A percentile compares a stretch with the other conserved stretches of the same genome.
Evolutionary conservation across 2,797 vertebrate genomes (phyloP).

Genomic region (Silurus lanzhouensis): DNA sequence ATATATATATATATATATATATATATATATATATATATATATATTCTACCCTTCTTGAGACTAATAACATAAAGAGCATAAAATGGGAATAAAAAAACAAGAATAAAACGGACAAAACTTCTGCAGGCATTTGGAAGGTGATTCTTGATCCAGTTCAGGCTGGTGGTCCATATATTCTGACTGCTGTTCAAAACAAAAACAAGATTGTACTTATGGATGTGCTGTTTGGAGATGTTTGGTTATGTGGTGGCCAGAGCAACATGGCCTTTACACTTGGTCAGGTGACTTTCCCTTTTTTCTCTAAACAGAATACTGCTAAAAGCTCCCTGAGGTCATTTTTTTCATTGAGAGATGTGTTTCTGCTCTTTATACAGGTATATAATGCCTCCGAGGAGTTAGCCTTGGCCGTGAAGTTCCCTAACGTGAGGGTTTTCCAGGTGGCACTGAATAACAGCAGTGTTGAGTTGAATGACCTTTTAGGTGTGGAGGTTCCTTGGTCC

Average conservation of each 20-base stretch:
- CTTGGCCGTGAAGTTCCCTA: conserved; percentile 67
- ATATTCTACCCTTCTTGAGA: not conserved
- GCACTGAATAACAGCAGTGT: conserved; percentile 60
- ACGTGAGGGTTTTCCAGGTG: conserved; percentile 79
- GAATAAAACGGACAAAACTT: not conserved
- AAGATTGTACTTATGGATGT: conserved; percentile 73
- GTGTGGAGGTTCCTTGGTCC: conserved; percentile 79
- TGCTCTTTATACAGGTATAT: conserved; percentile 70
- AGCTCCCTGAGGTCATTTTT: not conserved
- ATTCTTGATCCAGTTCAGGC: conserved; percentile 76
- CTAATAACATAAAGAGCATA: not conserved
- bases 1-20: no score
- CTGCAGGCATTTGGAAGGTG: conserved; percentile 76
- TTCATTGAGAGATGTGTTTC: not conserved
- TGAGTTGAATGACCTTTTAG: conserved; percentile 78
- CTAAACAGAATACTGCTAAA: not conserved
- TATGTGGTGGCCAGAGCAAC: conserved; percentile 95
- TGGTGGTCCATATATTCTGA: conserved; percentile 82
- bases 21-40: no score
- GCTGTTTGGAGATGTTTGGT: conserved; percentile 91
- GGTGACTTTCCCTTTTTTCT: conserved; percentile 67
- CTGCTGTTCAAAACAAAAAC: conserved; percentile 52
- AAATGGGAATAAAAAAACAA: not conserved
- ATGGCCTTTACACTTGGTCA: conserved; percentile 83
- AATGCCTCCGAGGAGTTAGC: conserved; percentile 80